A percentile compares a stretch with the other conserved stretches of the same genome.
Conservation (phyloP, 1,140 invertebrate genomes). For the Tetramorium simillimum region DNA sequence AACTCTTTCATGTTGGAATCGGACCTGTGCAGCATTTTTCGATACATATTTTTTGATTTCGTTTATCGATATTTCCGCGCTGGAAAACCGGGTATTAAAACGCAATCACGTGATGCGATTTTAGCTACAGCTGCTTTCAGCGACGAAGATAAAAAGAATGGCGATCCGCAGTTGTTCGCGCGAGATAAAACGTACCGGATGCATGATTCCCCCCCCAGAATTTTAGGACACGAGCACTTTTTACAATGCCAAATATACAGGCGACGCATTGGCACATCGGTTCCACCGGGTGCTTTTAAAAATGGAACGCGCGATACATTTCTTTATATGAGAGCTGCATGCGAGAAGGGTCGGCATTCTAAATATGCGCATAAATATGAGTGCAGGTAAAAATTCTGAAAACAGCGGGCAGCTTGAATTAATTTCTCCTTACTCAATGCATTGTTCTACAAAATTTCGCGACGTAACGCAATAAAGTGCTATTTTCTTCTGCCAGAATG, state of each 20-base stretch:
- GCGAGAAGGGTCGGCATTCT: constrained; percentile 44
- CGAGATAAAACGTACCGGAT: constrained; percentile 40
- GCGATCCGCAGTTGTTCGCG: constrained; percentile 26
- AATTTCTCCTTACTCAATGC: constrained; percentile 49
- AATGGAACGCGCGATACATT: constrained; percentile 48
- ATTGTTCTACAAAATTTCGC: constrained; percentile 44
- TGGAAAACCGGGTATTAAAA: constrained; percentile 29
- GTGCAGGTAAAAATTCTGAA: constrained; percentile 46
- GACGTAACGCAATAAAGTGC: constrained; percentile 23
- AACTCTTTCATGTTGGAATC: neutral
- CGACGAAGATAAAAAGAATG: constrained; percentile 33
- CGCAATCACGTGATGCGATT: constrained; percentile 40
- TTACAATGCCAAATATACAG: constrained; percentile 36
- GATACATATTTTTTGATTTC: constrained; percentile 4
- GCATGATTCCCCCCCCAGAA: constrained; percentile 19
- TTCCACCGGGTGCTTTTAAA: constrained; percentile 41
- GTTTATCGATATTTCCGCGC: constrained; percentile 20
- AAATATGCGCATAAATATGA: constrained; percentile 59
- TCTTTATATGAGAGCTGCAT: constrained; percentile 43
- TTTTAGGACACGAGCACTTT: constrained; percentile 39
- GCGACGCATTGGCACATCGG: constrained; percentile 40
- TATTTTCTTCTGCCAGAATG: neutral
- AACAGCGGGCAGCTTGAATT: constrained; percentile 46
- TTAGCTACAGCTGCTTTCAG: constrained; percentile 40
- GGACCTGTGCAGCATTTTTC: neutral